Evolutionary conservation across 2,888 invertebrate species (phyloP).

Genomic region (Atethmia centrago): DNA sequence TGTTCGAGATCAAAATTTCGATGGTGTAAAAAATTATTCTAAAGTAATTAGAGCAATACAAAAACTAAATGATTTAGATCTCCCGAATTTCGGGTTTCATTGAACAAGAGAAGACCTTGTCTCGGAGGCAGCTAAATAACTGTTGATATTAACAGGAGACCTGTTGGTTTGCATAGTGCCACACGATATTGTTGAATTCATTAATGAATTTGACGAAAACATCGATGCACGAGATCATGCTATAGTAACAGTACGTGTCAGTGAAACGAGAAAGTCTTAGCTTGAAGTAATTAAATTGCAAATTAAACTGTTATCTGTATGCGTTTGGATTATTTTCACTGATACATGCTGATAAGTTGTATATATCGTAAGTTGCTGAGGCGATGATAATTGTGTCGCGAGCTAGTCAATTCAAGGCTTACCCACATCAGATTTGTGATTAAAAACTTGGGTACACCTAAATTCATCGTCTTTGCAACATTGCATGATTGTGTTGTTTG

Average conservation of each 20-base stretch:
- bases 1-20: not conserved
- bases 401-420: slow-evolving; percentile 27
- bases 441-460: slow-evolving; percentile 37
- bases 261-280: slow-evolving; percentile 71
- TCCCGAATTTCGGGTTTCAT: not conserved
- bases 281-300: slow-evolving; percentile 65
- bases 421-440: slow-evolving; percentile 41
- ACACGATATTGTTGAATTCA: slow-evolving; percentile 50
- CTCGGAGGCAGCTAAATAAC: slow-evolving; percentile 5
- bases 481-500: slow-evolving; percentile 65
- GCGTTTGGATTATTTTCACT: slow-evolving; percentile 66
- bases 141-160: slow-evolving; percentile 21
- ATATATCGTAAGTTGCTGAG: slow-evolving; percentile 57
- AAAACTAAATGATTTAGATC: not conserved
- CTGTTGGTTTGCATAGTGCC: slow-evolving; percentile 14
- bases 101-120: slow-evolving; percentile 29
- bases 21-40: not conserved
- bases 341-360: slow-evolving; percentile 65
- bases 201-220: slow-evolving; percentile 56
- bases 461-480: slow-evolving; percentile 55
- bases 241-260: slow-evolving; percentile 62
- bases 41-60: not conserved
- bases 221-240: slow-evolving; percentile 65
- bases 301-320: slow-evolving; percentile 67
- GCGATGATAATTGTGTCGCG: slow-evolving; percentile 56